A percentile compares a stretch with the other conserved stretches of the same genome.
Evolutionary conservation across 2,797 vertebrate species (phyloP).

Genomic region (Neosalanx taihuensis): DNA sequence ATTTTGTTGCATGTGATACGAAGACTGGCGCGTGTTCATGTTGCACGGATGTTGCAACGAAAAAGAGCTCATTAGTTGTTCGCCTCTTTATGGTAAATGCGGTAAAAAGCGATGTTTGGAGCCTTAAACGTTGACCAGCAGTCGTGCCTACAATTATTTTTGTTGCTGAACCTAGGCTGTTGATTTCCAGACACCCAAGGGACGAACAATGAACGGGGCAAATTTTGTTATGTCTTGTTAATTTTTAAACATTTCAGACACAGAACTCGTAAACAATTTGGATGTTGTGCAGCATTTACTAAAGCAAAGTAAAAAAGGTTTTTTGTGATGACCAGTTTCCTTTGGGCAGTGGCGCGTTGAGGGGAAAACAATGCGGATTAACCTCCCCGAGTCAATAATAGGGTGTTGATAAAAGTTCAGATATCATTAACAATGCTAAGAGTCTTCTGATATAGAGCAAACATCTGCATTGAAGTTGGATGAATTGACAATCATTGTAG

Average conservation of each 20-base stretch:
- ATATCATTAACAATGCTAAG: constrained; percentile 7
- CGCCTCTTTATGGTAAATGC: constrained; percentile 7
- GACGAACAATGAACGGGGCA: constrained; percentile 16
- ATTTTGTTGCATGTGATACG: constrained; percentile 56
- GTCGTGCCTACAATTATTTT: not conserved
- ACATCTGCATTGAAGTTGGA: constrained; percentile 1
- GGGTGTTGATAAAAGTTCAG: constrained; percentile 38
- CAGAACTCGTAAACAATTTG: constrained; percentile 13
- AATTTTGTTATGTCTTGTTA: constrained; percentile 15
- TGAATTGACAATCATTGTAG: constrained; percentile 13
- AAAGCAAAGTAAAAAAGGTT: constrained; percentile 18
- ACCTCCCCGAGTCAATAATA: constrained; percentile 48
- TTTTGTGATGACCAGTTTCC: constrained; percentile 38
- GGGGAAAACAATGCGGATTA: constrained; percentile 66
- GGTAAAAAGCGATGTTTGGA: not conserved
- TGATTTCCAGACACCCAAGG: constrained; percentile 8
- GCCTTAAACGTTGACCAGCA: not conserved
- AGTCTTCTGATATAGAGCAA: not conserved
- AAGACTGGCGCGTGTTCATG: constrained; percentile 56
- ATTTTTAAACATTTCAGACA: not conserved
- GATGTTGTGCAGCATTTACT: not conserved
- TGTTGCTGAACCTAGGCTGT: constrained; percentile 11
- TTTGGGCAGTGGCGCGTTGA: constrained; percentile 48
- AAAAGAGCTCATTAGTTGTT: constrained; percentile 16
- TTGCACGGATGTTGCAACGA: constrained; percentile 53